Evolutionary conservation across 2,888 invertebrate genomes (phyloP).

Genomic region (Masnerella sp.): DNA sequence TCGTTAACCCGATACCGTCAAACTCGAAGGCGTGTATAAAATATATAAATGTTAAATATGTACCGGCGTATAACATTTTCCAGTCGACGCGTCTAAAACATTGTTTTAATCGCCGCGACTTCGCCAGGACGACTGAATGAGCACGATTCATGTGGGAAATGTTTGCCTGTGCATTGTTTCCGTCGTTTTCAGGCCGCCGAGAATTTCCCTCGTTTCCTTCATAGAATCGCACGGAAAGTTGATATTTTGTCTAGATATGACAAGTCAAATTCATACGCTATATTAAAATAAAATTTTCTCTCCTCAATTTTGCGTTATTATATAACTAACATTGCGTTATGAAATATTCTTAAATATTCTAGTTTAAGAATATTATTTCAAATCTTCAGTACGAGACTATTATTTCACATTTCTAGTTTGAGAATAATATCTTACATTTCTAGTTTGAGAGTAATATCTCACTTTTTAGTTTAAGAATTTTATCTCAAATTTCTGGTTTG

Average conservation of each 20-base stretch:
- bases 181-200: conserved; percentile 40
- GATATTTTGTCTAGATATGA: conserved; percentile 62
- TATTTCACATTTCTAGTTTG: too few relatives aligned
- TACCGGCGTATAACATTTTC: background rate
- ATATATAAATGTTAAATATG: background rate
- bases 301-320: too few relatives aligned
- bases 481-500: too few relatives aligned
- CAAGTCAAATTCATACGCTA: too few relatives aligned
- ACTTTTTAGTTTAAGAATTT: too few relatives aligned
- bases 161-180: conserved; percentile 48
- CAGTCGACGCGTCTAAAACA: conserved; percentile 5
- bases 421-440: too few relatives aligned
- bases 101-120: conserved; percentile 17
- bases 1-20: background rate
- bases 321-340: too few relatives aligned
- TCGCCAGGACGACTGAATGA: conserved; percentile 28
- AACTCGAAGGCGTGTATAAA: background rate
- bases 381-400: too few relatives aligned
- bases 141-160: conserved; percentile 54
- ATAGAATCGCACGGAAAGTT: conserved; percentile 61
- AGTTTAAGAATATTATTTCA: too few relatives aligned
- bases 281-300: too few relatives aligned
- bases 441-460: too few relatives aligned
- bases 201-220: conserved; percentile 57
- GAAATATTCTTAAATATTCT: too few relatives aligned